phyloP scores from a whole-genome alignment of 2,113 vertebrate genomes.

The Carassius carassius region DNA sequence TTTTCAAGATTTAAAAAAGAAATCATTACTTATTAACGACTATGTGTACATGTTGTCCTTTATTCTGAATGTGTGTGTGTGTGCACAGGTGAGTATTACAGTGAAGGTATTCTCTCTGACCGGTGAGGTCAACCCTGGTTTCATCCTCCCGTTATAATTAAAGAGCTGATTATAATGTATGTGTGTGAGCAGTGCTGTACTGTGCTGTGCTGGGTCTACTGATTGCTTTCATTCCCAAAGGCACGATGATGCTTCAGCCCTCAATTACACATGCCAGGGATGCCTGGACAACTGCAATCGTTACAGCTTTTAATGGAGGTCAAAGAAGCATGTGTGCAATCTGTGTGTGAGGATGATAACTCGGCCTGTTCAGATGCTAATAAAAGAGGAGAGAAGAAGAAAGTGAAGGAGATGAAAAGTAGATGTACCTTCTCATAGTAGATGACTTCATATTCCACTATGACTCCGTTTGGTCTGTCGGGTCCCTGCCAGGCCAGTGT shows the following conservation, averaged over 20 bases:
- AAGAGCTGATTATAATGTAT: slow-evolving; percentile 23
- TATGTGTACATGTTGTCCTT: neutral
- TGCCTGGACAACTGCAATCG: slow-evolving; percentile 41
- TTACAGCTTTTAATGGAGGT: slow-evolving; percentile 45
- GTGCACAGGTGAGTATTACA: slow-evolving; percentile 9
- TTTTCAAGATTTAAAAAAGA: neutral
- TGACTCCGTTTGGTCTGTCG: slow-evolving; percentile 75
- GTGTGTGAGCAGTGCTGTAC: slow-evolving; percentile 26
- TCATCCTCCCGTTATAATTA: slow-evolving; percentile 29
- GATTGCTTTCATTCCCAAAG: slow-evolving; percentile 49
- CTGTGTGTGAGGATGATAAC: slow-evolving; percentile 12
- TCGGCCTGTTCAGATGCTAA: neutral
- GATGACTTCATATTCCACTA: slow-evolving; percentile 83
- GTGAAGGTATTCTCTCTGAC: neutral
- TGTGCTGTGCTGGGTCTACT: slow-evolving; percentile 9
- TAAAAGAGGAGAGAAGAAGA: neutral
- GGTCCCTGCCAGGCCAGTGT: slow-evolving; percentile 83
- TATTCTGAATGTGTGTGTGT: neutral
- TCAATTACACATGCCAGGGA: slow-evolving; percentile 40
- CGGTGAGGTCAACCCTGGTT: slow-evolving; percentile 5
- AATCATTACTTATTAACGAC: neutral
- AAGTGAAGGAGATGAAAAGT: neutral
- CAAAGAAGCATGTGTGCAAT: slow-evolving; percentile 33
- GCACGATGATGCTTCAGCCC: slow-evolving; percentile 29
- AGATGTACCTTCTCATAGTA: slow-evolving; percentile 82